A percentile compares a stretch with the other conserved stretches of the same genome.
phyloP scores from a whole-genome alignment of 2,797 vertebrate genomes.

The Oreochromis mossambicus region DNA sequence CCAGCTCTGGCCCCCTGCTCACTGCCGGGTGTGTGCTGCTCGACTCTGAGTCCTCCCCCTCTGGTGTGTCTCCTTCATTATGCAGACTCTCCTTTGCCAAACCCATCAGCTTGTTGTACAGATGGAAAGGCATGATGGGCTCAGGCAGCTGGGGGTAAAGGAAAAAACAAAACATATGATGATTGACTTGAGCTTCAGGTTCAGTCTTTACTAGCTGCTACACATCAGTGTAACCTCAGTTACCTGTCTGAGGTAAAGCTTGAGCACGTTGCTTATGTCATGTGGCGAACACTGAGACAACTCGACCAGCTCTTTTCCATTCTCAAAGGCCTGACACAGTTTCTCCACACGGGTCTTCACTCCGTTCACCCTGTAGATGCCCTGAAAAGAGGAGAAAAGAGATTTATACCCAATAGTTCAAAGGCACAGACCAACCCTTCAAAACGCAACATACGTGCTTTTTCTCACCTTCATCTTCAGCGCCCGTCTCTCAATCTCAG shows the following conservation, averaged over 20 bases:
- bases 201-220: background rate
- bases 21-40: background rate
- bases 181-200: background rate
- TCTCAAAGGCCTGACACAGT: slow-evolving; percentile 96
- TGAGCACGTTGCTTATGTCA: slow-evolving; percentile 96
- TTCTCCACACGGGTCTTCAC: slow-evolving; percentile 97
- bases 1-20: slow-evolving; percentile 66
- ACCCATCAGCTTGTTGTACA: slow-evolving; percentile 93
- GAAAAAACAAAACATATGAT: background rate
- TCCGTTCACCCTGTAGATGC: slow-evolving; percentile 95
- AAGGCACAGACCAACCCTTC: background rate
- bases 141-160: slow-evolving; percentile 83
- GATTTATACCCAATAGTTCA: background rate
- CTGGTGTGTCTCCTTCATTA: slow-evolving; percentile 61
- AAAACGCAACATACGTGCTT: background rate
- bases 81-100: slow-evolving; percentile 92
- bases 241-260: slow-evolving; percentile 95
- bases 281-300: slow-evolving; percentile 93
- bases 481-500: slow-evolving; percentile 88
- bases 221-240: background rate
- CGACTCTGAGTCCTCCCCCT: slow-evolving; percentile 56
- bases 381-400: slow-evolving; percentile 68
- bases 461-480: slow-evolving; percentile 87
- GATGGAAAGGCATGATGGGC: slow-evolving; percentile 87
- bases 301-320: slow-evolving; percentile 93